Evolutionary conservation across 2,113 vertebrate genomes (phyloP).

Genomic region (Scatophagus argus): DNA sequence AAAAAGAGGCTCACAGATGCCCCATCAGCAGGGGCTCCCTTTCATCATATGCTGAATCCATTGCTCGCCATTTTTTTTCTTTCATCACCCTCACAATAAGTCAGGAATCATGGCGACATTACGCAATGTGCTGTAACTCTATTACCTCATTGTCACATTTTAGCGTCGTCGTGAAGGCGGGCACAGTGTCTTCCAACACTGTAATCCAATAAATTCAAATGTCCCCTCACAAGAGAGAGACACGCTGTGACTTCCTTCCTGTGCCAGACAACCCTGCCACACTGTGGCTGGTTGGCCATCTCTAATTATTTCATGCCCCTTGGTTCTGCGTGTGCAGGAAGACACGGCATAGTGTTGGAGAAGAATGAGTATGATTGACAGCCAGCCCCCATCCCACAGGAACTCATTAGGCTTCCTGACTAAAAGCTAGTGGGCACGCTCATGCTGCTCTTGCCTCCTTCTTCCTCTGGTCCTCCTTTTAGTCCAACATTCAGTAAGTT

Average conservation of each 20-base stretch:
- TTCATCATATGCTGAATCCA: conserved; percentile 64
- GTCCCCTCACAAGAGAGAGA: conserved; percentile 46
- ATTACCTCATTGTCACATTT: conserved; percentile 77
- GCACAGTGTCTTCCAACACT: conserved; percentile 41
- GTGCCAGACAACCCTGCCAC: conserved; percentile 60
- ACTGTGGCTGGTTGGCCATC: conserved; percentile 75
- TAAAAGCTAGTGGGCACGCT: conserved; percentile 87
- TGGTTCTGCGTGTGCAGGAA: conserved; percentile 80
- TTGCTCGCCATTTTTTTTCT: conserved; percentile 64
- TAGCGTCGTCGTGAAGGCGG: conserved; percentile 27
- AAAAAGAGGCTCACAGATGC: conserved; percentile 84
- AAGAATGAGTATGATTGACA: conserved; percentile 84
- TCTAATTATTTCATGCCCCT: conserved; percentile 88
- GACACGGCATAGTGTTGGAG: conserved; percentile 70
- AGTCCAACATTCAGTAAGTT: conserved; percentile 83
- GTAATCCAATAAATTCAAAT: conserved; percentile 44
- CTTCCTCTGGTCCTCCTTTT: conserved; percentile 82
- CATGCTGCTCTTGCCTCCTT: conserved; percentile 78
- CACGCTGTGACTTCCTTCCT: conserved; percentile 62
- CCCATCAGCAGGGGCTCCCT: conserved; percentile 82
- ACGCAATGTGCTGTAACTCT: conserved; percentile 76
- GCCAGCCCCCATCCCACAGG: conserved; percentile 83
- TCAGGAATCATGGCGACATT: conserved; percentile 69
- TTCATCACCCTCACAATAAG: conserved; percentile 71
- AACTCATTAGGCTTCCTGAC: conserved; percentile 88